Base-by-base conservation (phyloP, 2,888 invertebrate species). In the Eupithecia abbreviata region DNA sequence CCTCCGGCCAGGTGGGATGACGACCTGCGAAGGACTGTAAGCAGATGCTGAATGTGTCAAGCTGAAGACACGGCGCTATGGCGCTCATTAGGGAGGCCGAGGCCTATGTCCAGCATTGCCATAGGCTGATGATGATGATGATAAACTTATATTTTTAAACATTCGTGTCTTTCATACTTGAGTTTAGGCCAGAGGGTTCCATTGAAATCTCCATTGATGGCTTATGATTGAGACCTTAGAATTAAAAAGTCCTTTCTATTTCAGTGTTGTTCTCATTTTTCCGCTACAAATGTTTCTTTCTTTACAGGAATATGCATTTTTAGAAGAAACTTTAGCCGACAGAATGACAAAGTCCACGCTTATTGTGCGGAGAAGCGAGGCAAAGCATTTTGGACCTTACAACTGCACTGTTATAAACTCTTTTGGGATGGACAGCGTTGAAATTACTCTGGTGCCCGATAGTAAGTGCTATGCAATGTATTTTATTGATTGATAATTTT, bases 321-420 rank as follows among this genome's bases (percentile, higher is more conserved):
- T 97, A 82, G 97, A 98, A 89, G 97, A 98, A 86, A 96, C 96
- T 2, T 89, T 97, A 75, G 96, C 97, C 0, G 98, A 98, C 86
- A 97, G 98, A 15, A 96, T 98, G 82, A 94, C 91, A 1, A 97
- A 98, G 88, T 98, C 98, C 72, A 97, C 98, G 15, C 94, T 99
- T 74, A 96, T 98, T 79, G 97, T 99, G 80, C 95, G 97, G 71
- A 97, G 97, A 86, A 98, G 98, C 74, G 96, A 97, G 85, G 96
- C 96, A 58, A 96, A 96, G 82, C 98, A 99, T 91, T 99, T 98
- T 90, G 99, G 99, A 45, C 95, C 96, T 80, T 99, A 99, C 94
- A 99, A 99, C 92, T 99, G 99, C 90, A 98, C 98, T 71, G 98
- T 98, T n/a, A 96, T 97, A 73, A 99, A 99, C 90, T 96, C 97